These are phyloP conservation scores for Brevimyrus niger DNA, from an alignment of 2,113 vertebrate genomes.

Conservation along the genomic window DNA sequence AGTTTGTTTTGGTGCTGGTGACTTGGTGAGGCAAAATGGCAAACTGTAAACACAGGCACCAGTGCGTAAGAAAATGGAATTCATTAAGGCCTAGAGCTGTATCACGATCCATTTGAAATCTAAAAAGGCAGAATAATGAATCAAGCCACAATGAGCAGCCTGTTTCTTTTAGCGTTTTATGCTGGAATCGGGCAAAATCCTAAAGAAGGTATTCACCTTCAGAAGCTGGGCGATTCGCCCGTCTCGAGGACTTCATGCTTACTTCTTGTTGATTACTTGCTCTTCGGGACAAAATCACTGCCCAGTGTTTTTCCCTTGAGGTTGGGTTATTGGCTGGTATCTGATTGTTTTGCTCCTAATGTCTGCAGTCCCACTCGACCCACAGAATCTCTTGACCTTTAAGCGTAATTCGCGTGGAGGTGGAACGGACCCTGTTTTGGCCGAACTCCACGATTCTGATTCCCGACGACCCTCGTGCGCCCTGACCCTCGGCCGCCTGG, in stretches of 20 bases:
- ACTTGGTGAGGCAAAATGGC: neutral
- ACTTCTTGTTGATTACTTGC: neutral
- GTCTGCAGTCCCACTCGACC: slow-evolving; percentile 29
- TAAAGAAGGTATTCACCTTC: neutral
- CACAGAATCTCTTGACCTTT: slow-evolving; percentile 31
- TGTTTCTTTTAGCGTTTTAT: neutral
- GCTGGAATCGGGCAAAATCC: neutral
- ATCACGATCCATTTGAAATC: neutral
- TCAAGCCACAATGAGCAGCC: neutral
- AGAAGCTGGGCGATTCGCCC: neutral
- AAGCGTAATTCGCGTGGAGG: slow-evolving; percentile 3
- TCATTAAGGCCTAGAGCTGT: neutral
- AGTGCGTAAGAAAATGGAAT: neutral
- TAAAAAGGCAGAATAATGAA: neutral
- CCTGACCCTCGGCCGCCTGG: neutral
- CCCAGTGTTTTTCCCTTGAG: neutral
- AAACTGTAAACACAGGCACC: neutral
- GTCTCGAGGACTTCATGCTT: neutral
- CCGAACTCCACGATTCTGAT: neutral
- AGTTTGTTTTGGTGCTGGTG: neutral
- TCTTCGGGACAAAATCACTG: neutral
- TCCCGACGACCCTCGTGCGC: slow-evolving; percentile 19
- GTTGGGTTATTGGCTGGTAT: neutral
- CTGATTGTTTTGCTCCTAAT: slow-evolving; percentile 17
- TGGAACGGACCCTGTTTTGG: slow-evolving; percentile 1